Percentiles rank a stretch among this genome's conserved stretches.
Evolutionary conservation across 1,140 invertebrate genomes (phyloP).

Genomic region (Cherax destructor): DNA sequence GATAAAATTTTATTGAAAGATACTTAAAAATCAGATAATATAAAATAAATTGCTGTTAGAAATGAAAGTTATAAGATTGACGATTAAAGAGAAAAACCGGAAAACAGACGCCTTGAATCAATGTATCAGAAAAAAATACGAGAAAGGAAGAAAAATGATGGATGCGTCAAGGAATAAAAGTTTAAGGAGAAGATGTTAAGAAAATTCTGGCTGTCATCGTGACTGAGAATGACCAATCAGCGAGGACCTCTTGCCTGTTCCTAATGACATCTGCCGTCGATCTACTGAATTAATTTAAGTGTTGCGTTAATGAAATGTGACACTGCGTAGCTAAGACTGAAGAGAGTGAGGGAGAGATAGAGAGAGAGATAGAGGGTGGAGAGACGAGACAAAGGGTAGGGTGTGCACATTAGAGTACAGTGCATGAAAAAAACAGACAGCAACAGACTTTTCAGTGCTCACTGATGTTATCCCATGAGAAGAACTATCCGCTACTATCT

Average conservation of each 20-base stretch:
- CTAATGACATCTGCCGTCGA: constrained; percentile 39
- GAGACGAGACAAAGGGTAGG: constrained; percentile 6
- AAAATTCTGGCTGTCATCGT: not conserved
- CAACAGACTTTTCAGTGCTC: no score
- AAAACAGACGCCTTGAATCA: not conserved
- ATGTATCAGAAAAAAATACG: not conserved
- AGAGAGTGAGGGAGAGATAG: not conserved
- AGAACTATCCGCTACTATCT: no score
- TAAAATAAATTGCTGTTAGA: no score
- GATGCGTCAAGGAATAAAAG: not conserved
- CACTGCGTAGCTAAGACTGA: not conserved
- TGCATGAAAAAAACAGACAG: no score
- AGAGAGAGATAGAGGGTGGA: not conserved
- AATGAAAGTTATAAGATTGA: not conserved
- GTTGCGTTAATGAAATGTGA: constrained; percentile 56
- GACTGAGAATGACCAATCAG: constrained; percentile 19
- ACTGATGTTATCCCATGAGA: no score
- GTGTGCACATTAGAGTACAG: not conserved
- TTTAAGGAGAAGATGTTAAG: not conserved
- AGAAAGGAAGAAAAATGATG: not conserved
- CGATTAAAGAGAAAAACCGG: not conserved
- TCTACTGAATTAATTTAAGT: constrained; percentile 44
- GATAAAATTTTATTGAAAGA: no score
- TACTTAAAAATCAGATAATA: no score
- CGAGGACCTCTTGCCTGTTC: constrained; percentile 9